Evolutionary conservation across 2,888 invertebrate genomes (phyloP).

Genomic region (Drosophila hamatofila): DNA sequence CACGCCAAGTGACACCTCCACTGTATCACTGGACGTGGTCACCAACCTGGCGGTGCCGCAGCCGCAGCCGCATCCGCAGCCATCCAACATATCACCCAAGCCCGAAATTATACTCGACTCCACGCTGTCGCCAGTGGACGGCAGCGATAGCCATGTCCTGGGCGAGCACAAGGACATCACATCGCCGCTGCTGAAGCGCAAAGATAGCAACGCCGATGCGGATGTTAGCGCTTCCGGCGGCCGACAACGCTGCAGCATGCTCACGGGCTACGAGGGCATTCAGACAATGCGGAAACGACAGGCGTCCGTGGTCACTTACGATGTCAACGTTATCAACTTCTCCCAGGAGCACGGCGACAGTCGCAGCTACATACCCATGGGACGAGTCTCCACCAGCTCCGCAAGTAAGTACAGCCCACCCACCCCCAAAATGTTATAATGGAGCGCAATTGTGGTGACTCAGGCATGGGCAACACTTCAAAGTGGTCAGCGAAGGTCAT

Average conservation of each 20-base stretch:
- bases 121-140: slow-evolving; percentile 83
- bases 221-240: slow-evolving; percentile 67
- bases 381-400: slow-evolving; percentile 85
- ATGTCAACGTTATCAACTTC: slow-evolving; percentile 85
- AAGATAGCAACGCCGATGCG: slow-evolving; percentile 69
- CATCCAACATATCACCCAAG: slow-evolving; percentile 82
- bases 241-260: slow-evolving; percentile 75
- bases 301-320: slow-evolving; percentile 85
- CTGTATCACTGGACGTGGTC: slow-evolving; percentile 84
- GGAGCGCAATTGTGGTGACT: background rate
- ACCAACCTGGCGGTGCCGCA: slow-evolving; percentile 79
- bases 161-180: slow-evolving; percentile 81
- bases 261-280: slow-evolving; percentile 82
- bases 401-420: slow-evolving; percentile 82
- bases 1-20: slow-evolving; percentile 84
- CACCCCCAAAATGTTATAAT: background rate
- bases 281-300: slow-evolving; percentile 84
- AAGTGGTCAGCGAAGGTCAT: slow-evolving; percentile 41
- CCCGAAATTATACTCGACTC: slow-evolving; percentile 85
- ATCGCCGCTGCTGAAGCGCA: slow-evolving; percentile 81
- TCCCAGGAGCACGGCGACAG: slow-evolving; percentile 85
- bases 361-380: slow-evolving; percentile 85
- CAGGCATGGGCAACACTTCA: slow-evolving; percentile 15
- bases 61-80: slow-evolving; percentile 34
- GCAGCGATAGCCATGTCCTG: slow-evolving; percentile 39